Percentiles rank a stretch among this genome's conserved stretches.
Conservation (phyloP, 2,888 invertebrate species). For the Ochropleura leucogaster region DNA sequence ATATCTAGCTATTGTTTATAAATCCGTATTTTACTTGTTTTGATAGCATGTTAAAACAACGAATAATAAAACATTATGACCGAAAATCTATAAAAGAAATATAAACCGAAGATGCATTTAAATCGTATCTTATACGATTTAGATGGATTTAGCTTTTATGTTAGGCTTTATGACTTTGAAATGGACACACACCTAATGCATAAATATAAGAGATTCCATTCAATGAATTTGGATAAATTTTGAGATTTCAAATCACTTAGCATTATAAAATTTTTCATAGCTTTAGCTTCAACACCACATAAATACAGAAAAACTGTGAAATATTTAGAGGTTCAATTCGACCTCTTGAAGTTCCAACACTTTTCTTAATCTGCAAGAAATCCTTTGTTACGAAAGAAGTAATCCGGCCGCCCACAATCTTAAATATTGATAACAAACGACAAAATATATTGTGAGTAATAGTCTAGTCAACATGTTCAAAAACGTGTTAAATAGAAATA, state of each 20-base stretch:
- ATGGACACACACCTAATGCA: neutral
- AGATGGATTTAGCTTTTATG: slow-evolving; percentile 35
- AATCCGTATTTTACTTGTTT: slow-evolving; percentile 21
- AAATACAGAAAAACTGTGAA: neutral
- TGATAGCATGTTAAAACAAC: slow-evolving; percentile 35
- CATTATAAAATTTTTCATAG: neutral
- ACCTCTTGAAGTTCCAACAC: neutral
- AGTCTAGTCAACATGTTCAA: too few species aligned
- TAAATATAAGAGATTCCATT: slow-evolving; percentile 10
- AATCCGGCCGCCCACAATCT: neutral
- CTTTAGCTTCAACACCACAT: neutral
- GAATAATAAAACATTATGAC: slow-evolving; percentile 33
- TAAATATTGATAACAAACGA: neutral
- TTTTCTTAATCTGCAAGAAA: neutral
- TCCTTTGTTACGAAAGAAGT: too few species aligned
- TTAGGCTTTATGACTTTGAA: slow-evolving; percentile 13
- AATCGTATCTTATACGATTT: slow-evolving; percentile 18
- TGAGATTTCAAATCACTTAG: too few species aligned
- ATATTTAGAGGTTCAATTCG: neutral
- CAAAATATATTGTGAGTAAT: too few species aligned
- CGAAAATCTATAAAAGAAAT: slow-evolving; percentile 26
- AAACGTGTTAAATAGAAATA: too few species aligned
- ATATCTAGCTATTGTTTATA: neutral
- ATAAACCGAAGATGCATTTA: slow-evolving; percentile 18
- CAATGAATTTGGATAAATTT: neutral